Base-by-base conservation (phyloP, 2,113 vertebrate species). In the Phaetusa simplex region DNA sequence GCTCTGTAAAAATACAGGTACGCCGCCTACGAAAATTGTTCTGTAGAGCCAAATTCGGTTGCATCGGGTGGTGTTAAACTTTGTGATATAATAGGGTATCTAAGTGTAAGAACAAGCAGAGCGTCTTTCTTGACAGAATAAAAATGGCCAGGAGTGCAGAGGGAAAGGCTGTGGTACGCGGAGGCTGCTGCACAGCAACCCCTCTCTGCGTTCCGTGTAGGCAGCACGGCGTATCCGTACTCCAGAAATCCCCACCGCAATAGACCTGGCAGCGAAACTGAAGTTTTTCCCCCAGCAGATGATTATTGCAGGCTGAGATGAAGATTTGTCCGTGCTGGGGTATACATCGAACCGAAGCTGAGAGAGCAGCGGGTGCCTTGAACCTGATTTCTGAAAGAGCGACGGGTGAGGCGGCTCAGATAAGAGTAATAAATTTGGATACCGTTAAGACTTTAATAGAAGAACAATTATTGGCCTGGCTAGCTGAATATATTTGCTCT, bases 381-480 rank as follows among this genome's bases (percentile, higher is more conserved):
- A 92, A 86, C 88, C 69, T 71, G 27, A 82, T 94, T 93, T 94
- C 85, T 91, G 70, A 69, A 83, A 55, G 93, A 96, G 71, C 1
- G 10, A 82, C 86, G 71, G 59, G 40, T 77, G 93, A 93, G 64
- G 76, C 61, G 53, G 74, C 84, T 97, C 82, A 95, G 88, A 91
- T 97, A 90, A 74, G 76, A 86, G 34, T 94, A 95, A 95, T 92
- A 90, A 82, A 88, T 94, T 93, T 96, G 77, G 61, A 26, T 88
- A 72, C 86, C 7, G 3, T 91, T 97, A 96, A 95, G 90, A 94
- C 85, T 80, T 86, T 95, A 97, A 97, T 94, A 93, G 94, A 95
- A 95, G 96, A 96, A 96, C 95, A 96, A 90, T 98, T 96, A 95
- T 59, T 95, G 69, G n/a, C 92, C 91, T 95, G 76, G 56, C 59